These are phyloP conservation scores for Hormiphora californensis DNA, from an alignment of 37 sponge, comb jelly and placozoan species.

Conservation along the genomic window DNA sequence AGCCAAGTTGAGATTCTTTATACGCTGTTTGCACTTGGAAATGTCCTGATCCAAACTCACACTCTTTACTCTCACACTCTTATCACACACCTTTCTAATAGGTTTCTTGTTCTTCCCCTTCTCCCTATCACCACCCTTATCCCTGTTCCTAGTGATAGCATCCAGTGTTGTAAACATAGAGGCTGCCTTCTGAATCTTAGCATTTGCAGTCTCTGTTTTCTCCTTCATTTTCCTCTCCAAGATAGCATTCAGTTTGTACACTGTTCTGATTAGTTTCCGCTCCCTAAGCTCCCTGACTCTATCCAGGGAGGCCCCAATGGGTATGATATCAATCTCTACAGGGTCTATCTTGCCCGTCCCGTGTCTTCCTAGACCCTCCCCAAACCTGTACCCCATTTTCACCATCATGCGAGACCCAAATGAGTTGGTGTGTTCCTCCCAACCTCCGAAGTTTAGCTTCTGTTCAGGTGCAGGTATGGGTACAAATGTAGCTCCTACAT, in stretches of 20 bases:
- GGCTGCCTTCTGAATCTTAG: neutral
- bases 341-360: neutral
- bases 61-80: conserved; percentile 30
- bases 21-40: neutral
- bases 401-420: conserved; percentile 31
- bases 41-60: conserved; percentile 26
- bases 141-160: neutral
- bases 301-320: conserved; percentile 13
- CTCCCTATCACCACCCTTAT: neutral
- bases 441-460: neutral
- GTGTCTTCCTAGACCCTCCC: neutral
- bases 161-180: conserved; percentile 4
- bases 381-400: conserved; percentile 32
- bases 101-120: conserved; percentile 7
- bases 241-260: conserved; percentile 1
- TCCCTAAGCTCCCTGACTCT: neutral
- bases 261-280: conserved; percentile 12
- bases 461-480: neutral
- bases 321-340: conserved; percentile 12
- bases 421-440: conserved; percentile 53
- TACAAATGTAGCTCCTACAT: neutral
- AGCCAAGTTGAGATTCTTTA: neutral
- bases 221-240: neutral
- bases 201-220: neutral
- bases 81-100: conserved; percentile 5